A percentile compares a stretch with the other conserved stretches of the same genome.
phyloP scores from a whole-genome alignment of 2,797 vertebrate species.

The Anabacerthia variegaticeps region DNA sequence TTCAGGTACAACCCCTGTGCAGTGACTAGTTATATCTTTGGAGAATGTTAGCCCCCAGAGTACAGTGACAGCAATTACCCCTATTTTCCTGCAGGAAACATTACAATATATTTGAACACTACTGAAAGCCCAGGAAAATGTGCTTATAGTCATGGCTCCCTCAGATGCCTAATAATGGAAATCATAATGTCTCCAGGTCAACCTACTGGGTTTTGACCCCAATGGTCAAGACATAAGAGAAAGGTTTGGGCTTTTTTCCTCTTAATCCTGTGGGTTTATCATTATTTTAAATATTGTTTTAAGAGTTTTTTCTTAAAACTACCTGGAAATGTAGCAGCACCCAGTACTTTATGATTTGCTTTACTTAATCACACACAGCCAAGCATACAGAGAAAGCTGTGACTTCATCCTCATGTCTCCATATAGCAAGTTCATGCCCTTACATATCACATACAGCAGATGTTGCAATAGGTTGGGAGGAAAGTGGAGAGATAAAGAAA shows the following conservation, averaged over 20 bases:
- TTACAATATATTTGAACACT: slow-evolving; percentile 52
- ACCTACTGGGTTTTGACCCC: slow-evolving; percentile 15
- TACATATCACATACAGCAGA: background rate
- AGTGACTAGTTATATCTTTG: slow-evolving; percentile 42
- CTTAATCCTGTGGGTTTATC: background rate
- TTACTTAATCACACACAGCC: background rate
- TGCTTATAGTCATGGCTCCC: slow-evolving; percentile 33
- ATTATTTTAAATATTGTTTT: background rate
- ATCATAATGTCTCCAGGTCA: slow-evolving; percentile 21
- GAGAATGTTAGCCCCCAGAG: slow-evolving; percentile 56
- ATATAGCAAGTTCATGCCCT: background rate
- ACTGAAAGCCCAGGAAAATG: slow-evolving; percentile 31
- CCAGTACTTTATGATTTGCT: background rate
- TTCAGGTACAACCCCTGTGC: slow-evolving; percentile 36
- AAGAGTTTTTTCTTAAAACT: background rate
- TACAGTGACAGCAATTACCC: slow-evolving; percentile 65
- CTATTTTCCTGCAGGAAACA: slow-evolving; percentile 64
- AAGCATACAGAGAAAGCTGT: background rate
- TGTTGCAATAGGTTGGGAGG: background rate
- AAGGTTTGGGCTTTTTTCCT: background rate
- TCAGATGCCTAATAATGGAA: slow-evolving; percentile 41
- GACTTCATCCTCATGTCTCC: background rate
- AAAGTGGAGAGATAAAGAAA: background rate
- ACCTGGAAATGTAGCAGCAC: background rate
- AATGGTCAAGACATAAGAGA: background rate